Conservation (phyloP, 2,113 vertebrate genomes). For the Oplegnathus fasciatus region DNA sequence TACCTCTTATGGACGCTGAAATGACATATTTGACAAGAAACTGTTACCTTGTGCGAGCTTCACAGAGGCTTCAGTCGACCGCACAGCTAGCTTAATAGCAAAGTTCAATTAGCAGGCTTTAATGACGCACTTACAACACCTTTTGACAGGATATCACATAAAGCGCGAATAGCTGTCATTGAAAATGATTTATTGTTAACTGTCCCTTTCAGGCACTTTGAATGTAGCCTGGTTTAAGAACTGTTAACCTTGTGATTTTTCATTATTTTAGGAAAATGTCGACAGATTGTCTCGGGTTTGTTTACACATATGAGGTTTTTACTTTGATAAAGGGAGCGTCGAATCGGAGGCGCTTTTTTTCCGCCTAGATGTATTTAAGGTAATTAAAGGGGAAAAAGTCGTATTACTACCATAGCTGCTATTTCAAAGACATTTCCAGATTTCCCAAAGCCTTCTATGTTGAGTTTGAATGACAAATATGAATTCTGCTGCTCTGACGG, state of each 20-base stretch:
- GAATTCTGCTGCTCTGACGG: not conserved
- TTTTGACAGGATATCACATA: too few species aligned
- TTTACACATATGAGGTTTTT: not conserved
- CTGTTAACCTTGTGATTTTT: not conserved
- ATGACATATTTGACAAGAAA: fast-evolving
- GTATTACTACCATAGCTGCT: not conserved
- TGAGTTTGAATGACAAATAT: too few species aligned
- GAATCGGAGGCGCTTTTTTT: not conserved
- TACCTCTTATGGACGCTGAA: fast-evolving
- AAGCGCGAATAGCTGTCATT: not conserved
- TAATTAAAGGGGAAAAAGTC: not conserved
- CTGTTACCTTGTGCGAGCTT: fast-evolving
- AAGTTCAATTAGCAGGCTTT: not conserved
- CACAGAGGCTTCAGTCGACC: fast-evolving
- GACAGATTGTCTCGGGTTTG: too few species aligned
- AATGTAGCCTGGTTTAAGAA: too few species aligned
- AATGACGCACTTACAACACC: not conserved
- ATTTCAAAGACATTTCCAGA: not conserved
- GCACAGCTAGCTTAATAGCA: fast-evolving
- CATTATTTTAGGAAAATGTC: too few species aligned
- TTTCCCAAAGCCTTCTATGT: not conserved
- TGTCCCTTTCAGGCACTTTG: not conserved
- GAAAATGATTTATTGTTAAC: not conserved
- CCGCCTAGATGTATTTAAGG: not conserved
- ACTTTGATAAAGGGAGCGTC: not conserved